Percentiles rank a stretch among this genome's conserved stretches.
Conservation (phyloP, 2,797 vertebrate genomes). For the Coilia nasus region DNA sequence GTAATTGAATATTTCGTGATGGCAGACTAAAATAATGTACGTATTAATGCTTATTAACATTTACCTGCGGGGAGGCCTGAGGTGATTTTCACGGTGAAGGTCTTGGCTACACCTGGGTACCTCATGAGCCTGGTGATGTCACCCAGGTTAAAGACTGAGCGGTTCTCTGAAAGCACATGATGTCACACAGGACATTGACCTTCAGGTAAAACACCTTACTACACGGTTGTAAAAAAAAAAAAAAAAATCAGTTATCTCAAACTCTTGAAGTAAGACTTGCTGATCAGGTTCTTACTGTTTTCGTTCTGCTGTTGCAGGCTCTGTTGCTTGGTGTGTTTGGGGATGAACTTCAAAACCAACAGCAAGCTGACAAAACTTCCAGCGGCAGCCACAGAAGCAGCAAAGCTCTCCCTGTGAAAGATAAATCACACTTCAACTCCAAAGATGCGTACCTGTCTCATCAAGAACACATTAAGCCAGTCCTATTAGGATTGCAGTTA, state of each 20-base stretch:
- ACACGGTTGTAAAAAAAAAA: neutral
- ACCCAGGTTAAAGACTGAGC: conserved; percentile 79
- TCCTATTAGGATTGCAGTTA: neutral
- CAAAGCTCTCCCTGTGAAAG: conserved; percentile 75
- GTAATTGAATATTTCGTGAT: neutral
- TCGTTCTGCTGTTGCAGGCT: conserved; percentile 8
- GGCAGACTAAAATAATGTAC: too few relatives aligned
- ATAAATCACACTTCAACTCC: neutral
- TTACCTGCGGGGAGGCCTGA: conserved; percentile 87
- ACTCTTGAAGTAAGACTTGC: neutral
- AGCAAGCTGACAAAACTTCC: conserved; percentile 76
- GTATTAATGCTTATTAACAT: too few relatives aligned
- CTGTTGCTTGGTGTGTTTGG: conserved; percentile 77
- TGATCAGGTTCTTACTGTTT: conserved; percentile 68
- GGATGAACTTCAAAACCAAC: conserved; percentile 82
- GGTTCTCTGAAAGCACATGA: neutral
- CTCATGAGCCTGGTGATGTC: conserved; percentile 84
- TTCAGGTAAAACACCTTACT: neutral
- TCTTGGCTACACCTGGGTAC: conserved; percentile 79
- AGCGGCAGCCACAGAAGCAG: conserved; percentile 71
- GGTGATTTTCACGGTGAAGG: conserved; percentile 85
- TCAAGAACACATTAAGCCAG: neutral
- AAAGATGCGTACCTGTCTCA: neutral
- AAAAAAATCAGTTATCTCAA: neutral
- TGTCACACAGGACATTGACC: neutral